A percentile compares a stretch with the other conserved stretches of the same genome.
Conservation (phyloP, 2,888 invertebrate species). For the Priocnemis perturbator region DNA sequence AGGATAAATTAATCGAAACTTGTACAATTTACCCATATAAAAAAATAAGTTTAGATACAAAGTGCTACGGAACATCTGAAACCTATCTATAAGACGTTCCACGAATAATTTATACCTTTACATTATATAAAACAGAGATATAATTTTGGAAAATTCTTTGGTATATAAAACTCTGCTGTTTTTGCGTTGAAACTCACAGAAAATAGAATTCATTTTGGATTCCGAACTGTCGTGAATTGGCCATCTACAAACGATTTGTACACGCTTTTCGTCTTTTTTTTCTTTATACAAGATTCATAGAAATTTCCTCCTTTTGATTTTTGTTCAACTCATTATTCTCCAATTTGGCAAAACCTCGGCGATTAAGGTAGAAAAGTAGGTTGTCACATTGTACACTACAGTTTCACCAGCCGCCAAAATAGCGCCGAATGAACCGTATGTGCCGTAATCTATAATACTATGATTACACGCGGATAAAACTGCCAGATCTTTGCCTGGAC, state of each 20-base stretch:
- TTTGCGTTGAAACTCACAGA: slow-evolving; percentile 16
- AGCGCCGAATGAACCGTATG: slow-evolving; percentile 74
- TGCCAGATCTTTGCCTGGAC: slow-evolving; percentile 73
- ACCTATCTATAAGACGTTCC: neutral
- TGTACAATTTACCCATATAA: slow-evolving; percentile 1
- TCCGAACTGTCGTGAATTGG: slow-evolving; percentile 30
- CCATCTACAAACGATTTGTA: slow-evolving; percentile 31
- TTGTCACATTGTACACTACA: slow-evolving; percentile 71
- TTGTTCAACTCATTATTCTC: slow-evolving; percentile 70
- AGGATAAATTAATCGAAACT: slow-evolving; percentile 12
- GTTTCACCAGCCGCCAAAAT: slow-evolving; percentile 74
- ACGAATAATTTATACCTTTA: slow-evolving; percentile 7
- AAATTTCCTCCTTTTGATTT: slow-evolving; percentile 28
- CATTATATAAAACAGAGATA: slow-evolving; percentile 4
- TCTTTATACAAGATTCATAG: slow-evolving; percentile 21
- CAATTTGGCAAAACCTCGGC: slow-evolving; percentile 71
- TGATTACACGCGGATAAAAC: slow-evolving; percentile 74
- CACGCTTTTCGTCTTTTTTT: slow-evolving; percentile 12
- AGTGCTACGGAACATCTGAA: too few relatives aligned
- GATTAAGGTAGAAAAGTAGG: slow-evolving; percentile 71
- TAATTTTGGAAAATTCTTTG: neutral
- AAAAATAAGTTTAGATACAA: neutral
- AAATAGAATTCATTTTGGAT: slow-evolving; percentile 10
- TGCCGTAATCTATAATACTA: slow-evolving; percentile 75
- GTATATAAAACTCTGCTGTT: neutral